Percentiles rank a stretch among this genome's conserved stretches.
phyloP scores from a whole-genome alignment of 1,140 invertebrate genomes.

The Achroia grisella region DNA sequence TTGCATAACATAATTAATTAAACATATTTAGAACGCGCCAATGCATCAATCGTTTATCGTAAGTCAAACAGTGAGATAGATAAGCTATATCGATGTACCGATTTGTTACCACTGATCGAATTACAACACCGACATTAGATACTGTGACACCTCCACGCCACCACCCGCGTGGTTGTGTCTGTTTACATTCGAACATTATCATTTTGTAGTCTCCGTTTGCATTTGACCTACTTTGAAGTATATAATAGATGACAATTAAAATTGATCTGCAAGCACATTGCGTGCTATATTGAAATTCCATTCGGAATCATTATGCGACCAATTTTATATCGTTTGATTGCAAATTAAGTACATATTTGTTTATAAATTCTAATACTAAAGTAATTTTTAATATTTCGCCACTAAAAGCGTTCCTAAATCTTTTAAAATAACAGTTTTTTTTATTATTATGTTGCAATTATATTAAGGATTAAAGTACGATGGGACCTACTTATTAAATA shows the following conservation, averaged over 20 bases:
- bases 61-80: conserved; percentile 44
- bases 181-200: conserved; percentile 28
- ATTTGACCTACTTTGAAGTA: conserved; percentile 25
- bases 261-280: too few relatives aligned
- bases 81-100: conserved; percentile 56
- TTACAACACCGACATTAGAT: conserved; percentile 45
- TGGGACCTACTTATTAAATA: too few relatives aligned
- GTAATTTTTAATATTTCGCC: too few relatives aligned
- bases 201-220: conserved; percentile 18
- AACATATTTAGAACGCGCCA: conserved; percentile 52
- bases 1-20: conserved; percentile 20
- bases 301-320: too few relatives aligned
- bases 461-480: too few relatives aligned
- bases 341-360: too few relatives aligned
- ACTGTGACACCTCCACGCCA: conserved; percentile 39
- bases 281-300: too few relatives aligned
- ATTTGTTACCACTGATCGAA: conserved; percentile 43
- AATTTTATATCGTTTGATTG: too few relatives aligned
- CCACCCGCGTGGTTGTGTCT: conserved; percentile 22
- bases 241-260: neutral
- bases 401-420: too few relatives aligned
- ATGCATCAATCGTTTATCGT: conserved; percentile 51
- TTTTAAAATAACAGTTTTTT: too few relatives aligned
- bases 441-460: too few relatives aligned
- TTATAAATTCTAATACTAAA: too few relatives aligned